Conservation (phyloP, 2,113 vertebrate genomes). For the Gallinago jamesoni region DNA sequence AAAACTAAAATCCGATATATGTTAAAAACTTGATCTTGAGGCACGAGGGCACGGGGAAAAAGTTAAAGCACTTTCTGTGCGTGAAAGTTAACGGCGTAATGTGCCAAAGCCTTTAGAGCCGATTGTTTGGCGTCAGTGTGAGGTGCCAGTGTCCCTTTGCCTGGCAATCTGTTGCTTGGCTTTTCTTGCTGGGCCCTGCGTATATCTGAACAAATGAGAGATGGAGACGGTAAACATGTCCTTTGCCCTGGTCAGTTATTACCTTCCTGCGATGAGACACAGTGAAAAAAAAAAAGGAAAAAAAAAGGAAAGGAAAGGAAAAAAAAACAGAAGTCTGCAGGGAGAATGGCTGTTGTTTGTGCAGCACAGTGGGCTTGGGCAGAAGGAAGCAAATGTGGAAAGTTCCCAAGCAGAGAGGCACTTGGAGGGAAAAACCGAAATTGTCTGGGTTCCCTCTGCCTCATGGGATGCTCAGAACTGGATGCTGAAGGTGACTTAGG, state of each 20-base stretch:
- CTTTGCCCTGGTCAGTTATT: not conserved
- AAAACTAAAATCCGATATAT: not conserved
- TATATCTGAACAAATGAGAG: not conserved
- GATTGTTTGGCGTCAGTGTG: accelerated
- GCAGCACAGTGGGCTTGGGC: not conserved
- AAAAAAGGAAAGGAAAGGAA: accelerated
- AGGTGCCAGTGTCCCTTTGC: not conserved
- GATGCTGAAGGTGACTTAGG: not conserved
- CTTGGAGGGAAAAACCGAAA: not conserved
- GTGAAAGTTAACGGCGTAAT: not conserved
- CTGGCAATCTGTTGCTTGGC: not conserved
- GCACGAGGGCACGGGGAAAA: not conserved
- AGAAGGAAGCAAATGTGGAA: not conserved
- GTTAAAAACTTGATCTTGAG: not conserved
- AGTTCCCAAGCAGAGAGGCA: not conserved
- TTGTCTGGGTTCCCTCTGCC: not conserved
- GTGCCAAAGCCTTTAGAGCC: not conserved
- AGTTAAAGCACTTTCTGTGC: not conserved
- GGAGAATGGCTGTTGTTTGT: not conserved
- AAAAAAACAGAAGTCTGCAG: not conserved
- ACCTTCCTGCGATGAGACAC: not conserved
- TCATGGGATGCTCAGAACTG: not conserved
- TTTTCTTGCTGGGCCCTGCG: not conserved
- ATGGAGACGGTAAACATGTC: not conserved
- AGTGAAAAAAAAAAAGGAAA: not conserved